phyloP scores from a whole-genome alignment of 2,113 vertebrate species.

The Pontoporia blainvillei region DNA sequence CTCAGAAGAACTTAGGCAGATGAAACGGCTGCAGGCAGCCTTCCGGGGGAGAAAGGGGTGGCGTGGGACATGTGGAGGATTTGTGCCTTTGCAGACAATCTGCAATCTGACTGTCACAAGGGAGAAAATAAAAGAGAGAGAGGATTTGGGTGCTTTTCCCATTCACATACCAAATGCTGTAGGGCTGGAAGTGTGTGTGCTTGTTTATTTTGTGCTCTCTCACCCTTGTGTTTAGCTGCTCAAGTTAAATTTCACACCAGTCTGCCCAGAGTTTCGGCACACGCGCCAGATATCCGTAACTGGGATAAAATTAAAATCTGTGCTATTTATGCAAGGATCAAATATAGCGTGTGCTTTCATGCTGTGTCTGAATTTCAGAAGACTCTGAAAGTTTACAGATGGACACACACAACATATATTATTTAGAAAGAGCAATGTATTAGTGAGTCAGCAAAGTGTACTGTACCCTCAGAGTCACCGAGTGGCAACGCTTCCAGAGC shows the following conservation, averaged over 20 bases:
- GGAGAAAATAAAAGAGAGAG: neutral
- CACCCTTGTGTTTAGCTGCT: constrained; percentile 76
- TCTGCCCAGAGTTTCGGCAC: constrained; percentile 70
- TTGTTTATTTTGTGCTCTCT: constrained; percentile 72
- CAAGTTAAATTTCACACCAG: constrained; percentile 79
- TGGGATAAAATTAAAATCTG: constrained; percentile 77
- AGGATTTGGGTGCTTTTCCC: constrained; percentile 47
- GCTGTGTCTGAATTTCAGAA: constrained; percentile 70
- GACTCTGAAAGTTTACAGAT: constrained; percentile 71
- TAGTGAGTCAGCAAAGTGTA: constrained; percentile 64
- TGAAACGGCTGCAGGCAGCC: neutral
- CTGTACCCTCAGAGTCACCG: constrained; percentile 15
- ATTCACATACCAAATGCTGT: constrained; percentile 52
- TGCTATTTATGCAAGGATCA: constrained; percentile 77
- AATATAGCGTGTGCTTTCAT: constrained; percentile 68
- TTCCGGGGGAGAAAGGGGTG: neutral
- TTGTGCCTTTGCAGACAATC: constrained; percentile 35
- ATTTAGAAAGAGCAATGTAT: constrained; percentile 63
- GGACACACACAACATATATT: constrained; percentile 65
- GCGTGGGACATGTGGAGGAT: neutral
- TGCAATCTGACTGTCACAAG: constrained; percentile 47
- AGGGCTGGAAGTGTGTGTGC: constrained; percentile 57
- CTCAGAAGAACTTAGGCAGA: neutral
- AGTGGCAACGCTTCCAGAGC: neutral
- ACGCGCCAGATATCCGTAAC: constrained; percentile 72